Conservation (phyloP, 1,140 invertebrate genomes). For the Drosophila arizonae region DNA sequence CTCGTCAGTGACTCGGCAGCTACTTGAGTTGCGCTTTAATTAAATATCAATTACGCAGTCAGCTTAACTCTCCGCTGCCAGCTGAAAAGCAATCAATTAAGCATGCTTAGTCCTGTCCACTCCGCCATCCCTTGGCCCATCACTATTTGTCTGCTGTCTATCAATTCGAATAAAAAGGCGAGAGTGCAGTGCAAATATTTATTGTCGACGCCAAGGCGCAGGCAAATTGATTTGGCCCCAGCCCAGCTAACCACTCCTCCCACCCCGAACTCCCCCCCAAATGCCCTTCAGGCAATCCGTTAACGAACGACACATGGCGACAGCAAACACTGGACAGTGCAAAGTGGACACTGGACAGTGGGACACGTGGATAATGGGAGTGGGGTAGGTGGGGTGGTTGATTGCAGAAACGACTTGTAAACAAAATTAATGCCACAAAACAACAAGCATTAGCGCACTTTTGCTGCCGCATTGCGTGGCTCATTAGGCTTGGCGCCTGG, state of each 20-base stretch:
- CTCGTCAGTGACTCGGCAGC: constrained; percentile 50
- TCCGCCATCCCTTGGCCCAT: constrained; percentile 12
- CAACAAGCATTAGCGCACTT: constrained; percentile 78
- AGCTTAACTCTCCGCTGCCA: constrained; percentile 31
- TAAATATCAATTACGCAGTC: constrained; percentile 76
- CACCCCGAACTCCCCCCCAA: neutral
- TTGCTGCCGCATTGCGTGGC: constrained; percentile 66
- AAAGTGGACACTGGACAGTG: too few relatives aligned
- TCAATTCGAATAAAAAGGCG: constrained; percentile 47
- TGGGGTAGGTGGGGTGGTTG: neutral
- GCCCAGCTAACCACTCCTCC: neutral
- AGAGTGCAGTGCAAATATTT: constrained; percentile 74
- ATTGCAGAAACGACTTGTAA: constrained; percentile 74
- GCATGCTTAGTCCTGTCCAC: constrained; percentile 52
- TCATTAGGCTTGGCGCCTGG: constrained; percentile 55
- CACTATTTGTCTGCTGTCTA: constrained; percentile 7
- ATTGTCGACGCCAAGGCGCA: constrained; percentile 46
- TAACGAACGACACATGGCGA: constrained; percentile 59
- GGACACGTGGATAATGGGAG: neutral
- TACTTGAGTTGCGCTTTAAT: constrained; percentile 73
- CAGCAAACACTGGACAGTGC: constrained; percentile 10
- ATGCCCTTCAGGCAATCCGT: constrained; percentile 23
- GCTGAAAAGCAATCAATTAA: constrained; percentile 77
- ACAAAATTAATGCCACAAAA: constrained; percentile 77
- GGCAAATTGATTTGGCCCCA: constrained; percentile 22